These are phyloP conservation scores for Sericinus montela DNA, from an alignment of 2,888 invertebrate genomes.

Conservation along the genomic window DNA sequence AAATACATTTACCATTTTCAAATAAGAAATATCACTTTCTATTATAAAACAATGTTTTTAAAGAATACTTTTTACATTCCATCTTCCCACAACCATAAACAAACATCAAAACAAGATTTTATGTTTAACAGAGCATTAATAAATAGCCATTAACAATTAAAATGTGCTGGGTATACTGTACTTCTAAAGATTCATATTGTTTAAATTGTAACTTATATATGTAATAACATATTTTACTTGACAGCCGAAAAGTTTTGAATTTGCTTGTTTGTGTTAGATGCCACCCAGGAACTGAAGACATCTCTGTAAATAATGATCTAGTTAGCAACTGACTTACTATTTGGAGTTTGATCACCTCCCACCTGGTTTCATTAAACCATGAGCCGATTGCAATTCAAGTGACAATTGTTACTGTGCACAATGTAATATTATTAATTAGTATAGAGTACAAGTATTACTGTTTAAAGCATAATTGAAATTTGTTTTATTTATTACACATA, in stretches of 20 bases:
- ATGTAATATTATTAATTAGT: no score
- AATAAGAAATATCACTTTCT: slow-evolving; percentile 10
- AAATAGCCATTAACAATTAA: slow-evolving; percentile 26
- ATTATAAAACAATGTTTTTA: slow-evolving; percentile 5
- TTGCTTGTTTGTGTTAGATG: slow-evolving; percentile 89
- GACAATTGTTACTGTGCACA: no score
- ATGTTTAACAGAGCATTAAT: slow-evolving; percentile 20
- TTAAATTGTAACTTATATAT: slow-evolving; percentile 27
- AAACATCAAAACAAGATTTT: slow-evolving; percentile 10
- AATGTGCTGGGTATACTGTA: slow-evolving; percentile 17
- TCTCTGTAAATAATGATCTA: slow-evolving; percentile 82
- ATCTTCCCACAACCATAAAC: slow-evolving; percentile 7
- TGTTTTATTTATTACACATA: no score
- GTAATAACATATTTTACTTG: slow-evolving; percentile 75
- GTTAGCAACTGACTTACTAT: no score
- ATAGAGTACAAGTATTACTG: no score
- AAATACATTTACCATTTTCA: slow-evolving; percentile 1
- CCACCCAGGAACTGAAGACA: slow-evolving; percentile 94
- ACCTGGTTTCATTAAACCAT: no score
- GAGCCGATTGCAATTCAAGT: no score
- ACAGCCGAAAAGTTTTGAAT: slow-evolving; percentile 89
- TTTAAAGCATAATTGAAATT: no score
- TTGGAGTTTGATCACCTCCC: no score
- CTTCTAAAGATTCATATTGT: slow-evolving; percentile 5
- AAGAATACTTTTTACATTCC: slow-evolving; percentile 3